Base-by-base conservation (phyloP, 2,888 invertebrate species). In the Eledona agricola region DNA sequence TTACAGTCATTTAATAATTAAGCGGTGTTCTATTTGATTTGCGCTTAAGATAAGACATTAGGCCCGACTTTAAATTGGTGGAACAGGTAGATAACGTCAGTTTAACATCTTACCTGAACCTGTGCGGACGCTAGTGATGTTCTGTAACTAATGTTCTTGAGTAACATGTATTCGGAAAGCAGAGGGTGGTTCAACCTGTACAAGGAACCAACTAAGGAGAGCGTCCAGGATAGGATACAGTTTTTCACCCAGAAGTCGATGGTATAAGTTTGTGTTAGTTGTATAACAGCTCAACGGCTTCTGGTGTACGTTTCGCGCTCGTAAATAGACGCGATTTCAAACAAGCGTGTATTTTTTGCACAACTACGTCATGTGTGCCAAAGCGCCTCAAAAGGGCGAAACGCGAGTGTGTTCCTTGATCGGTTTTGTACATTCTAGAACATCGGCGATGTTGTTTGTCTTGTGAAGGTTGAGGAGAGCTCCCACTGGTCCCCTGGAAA, bases 61-160 rank as follows among this genome's bases (percentile, higher is more conserved):
- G 5, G 19, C 4, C 19, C 4, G n/a, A n/a, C n/a, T n/a, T n/a
- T n/a, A n/a, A n/a, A n/a, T 52, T 52, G 31, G 32, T 23, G 31
- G 32, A 37, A 11, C 55, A 51, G 55, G 55, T 51, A 51, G 45
- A 55, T 38, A 47, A 54, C 35, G 45, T 38, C 46, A 51, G 40
- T 55, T 31, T 2, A 17, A 22, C 35, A 40, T 32, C 47, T 52
- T 38, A 31, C 43, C 34, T 46, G 25, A 38, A 15, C 17, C 9
- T 17, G 23, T 26, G 13, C 9, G 19, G 40, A 47, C 35, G 46
- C 22, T 29, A 9, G 15, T 23, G n/a, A 38, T 12, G 13, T 19
- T n/a, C n/a, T n/a, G n/a, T n/a, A n/a, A n/a, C n/a, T n/a, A n/a
- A n/a, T n/a, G n/a, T n/a, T n/a, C n/a, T n/a, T n/a, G n/a, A n/a